Evolutionary conservation across 1,140 invertebrate species (phyloP), one percentile per base, ranked within the genome.

Genomic region (Caenorhabditis remanei): DNA sequence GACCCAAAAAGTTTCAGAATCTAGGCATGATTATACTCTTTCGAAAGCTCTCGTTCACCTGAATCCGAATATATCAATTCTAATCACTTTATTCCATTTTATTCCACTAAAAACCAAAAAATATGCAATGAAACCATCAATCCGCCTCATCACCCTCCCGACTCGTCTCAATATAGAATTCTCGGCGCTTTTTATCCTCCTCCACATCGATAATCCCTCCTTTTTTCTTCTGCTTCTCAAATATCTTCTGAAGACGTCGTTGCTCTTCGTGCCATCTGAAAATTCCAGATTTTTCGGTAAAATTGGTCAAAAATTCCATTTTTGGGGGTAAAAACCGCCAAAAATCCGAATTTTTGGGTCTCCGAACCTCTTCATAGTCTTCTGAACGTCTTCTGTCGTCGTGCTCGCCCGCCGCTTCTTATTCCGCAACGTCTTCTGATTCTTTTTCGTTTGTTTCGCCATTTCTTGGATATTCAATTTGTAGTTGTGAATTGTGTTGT

Each of bases 151-250:
- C 32, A 32, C 32, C 32, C 9, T 24, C 65, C 40, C n/a, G 16
- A 13, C 9, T 50, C 11, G 43, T 71, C 24, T 79, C 71, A 79
- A 79, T 79, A n/a, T n/a, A 79, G 21, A 79, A 79, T 79, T 79
- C 13, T 6, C 71, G 43, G 7, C 71, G 71, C 14, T 79, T 79
- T n/a, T 79, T 79, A 1, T 79, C 71, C 46, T 79, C 71, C 19
- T 79, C 71, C 7, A 79, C n/a, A 79, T 79, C 71, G n/a, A 79
- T 79, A 32, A 79, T 79, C 24, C 71, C 71, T 24, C 71, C 71
- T 79, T 79, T 79, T 24, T 79, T 40, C 46, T 79, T 79, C 21
- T 79, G 71, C 9, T 79, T 50, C 21, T 79, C 71, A 40, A 19
- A 79, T 7, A 79, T 79, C 21, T 79, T 79, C 71, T 46, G 4